Conservation (phyloP, 2,113 vertebrate species). For the Oreochromis tanganicae region DNA sequence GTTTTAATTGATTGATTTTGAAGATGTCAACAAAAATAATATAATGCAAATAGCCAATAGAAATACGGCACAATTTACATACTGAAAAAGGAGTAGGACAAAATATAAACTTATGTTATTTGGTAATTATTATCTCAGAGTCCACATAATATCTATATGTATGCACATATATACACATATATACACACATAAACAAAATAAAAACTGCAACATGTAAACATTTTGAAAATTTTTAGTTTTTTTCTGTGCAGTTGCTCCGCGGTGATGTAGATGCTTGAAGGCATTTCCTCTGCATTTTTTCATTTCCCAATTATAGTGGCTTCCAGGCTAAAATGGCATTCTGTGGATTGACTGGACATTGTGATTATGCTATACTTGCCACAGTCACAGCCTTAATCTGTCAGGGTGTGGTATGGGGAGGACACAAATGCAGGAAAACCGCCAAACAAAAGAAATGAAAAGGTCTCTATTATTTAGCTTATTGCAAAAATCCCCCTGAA, state of each 20-base stretch:
- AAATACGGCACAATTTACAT: not conserved
- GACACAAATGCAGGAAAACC: not conserved
- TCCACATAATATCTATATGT: not conserved
- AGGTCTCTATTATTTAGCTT: not conserved
- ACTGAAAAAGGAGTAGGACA: not conserved
- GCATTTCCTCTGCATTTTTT: not conserved
- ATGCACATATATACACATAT: not conserved
- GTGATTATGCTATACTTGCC: not conserved
- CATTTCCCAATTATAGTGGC: not conserved
- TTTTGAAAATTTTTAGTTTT: not conserved
- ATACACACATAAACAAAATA: not conserved
- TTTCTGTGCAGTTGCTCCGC: rapidly evolving
- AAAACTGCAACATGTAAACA: not conserved
- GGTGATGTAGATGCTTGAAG: not conserved
- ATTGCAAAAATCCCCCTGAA: not conserved
- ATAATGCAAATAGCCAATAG: not conserved
- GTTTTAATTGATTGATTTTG: not conserved
- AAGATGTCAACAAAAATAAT: not conserved
- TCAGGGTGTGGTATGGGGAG: not conserved
- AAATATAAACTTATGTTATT: not conserved
- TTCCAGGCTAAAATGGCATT: not conserved
- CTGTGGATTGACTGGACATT: not conserved
- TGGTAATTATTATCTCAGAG: not conserved
- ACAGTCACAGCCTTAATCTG: not conserved
- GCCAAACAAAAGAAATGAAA: not conserved